Evolutionary conservation across 2,113 vertebrate species (phyloP).

Genomic region (Pseudorhombus dupliciocellatus): DNA sequence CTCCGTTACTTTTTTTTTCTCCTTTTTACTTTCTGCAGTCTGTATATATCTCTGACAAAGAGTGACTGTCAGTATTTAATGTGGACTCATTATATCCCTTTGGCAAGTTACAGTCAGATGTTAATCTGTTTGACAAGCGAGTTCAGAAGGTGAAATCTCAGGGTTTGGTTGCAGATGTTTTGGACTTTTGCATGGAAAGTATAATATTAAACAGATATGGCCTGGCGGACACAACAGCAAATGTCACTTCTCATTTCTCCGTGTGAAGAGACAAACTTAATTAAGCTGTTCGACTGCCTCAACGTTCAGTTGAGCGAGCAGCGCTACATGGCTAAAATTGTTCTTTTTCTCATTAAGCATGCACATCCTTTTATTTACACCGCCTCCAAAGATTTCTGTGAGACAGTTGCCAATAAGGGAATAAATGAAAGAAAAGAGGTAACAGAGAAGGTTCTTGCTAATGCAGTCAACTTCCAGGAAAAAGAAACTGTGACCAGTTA

Average conservation of each 20-base stretch:
- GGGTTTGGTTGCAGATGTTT: slow-evolving; percentile 42
- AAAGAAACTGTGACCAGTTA: slow-evolving; percentile 32
- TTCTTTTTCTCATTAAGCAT: slow-evolving; percentile 41
- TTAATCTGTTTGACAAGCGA: slow-evolving; percentile 42
- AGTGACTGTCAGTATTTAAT: slow-evolving; percentile 39
- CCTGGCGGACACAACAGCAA: slow-evolving; percentile 14
- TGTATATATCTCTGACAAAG: slow-evolving; percentile 11
- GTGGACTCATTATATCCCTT: slow-evolving; percentile 25
- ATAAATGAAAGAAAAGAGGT: background rate
- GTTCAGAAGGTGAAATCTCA: slow-evolving; percentile 28
- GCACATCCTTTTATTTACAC: slow-evolving; percentile 38
- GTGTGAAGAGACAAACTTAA: slow-evolving; percentile 12
- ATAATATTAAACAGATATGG: slow-evolving; percentile 28
- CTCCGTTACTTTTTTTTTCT: background rate
- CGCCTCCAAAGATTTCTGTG: slow-evolving; percentile 35
- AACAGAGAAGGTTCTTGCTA: slow-evolving; percentile 18
- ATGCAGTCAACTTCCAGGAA: slow-evolving; percentile 42
- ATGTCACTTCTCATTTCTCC: slow-evolving; percentile 7
- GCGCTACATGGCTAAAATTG: slow-evolving; percentile 1
- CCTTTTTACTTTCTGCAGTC: background rate
- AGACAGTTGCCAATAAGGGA: slow-evolving; percentile 25
- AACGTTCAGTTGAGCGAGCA: slow-evolving; percentile 6
- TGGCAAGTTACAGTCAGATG: slow-evolving; percentile 22
- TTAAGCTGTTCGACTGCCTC: slow-evolving; percentile 21
- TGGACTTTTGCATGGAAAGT: slow-evolving; percentile 6